Evolutionary conservation across 2,113 vertebrate species (phyloP), one percentile per base, ranked within the genome.

Genomic region (Regulus satrapa): DNA sequence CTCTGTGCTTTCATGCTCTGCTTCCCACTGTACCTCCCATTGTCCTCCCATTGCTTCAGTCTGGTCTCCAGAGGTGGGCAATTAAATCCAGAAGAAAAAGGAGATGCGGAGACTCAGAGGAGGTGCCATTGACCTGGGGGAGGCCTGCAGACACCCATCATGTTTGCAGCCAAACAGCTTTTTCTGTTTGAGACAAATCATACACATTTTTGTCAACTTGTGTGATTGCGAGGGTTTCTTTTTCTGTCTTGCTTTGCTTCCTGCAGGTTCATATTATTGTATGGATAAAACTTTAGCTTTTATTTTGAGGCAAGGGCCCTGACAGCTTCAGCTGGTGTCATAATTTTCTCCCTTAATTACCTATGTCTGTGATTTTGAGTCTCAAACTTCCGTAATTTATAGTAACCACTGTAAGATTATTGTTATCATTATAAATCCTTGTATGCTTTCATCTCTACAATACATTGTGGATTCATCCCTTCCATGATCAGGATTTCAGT

Each of bases 1-100:
- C 19, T 79, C 32, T 84, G 12, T n/a, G 19, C 15, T 89, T 74
- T 61, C 26, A n/a, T 0, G 0, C 1, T 2, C 5, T 45, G 8
- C 8, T 34, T 74, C 24, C n/a, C 14, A 4, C 11, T 28, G 1
- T 21, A 18, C 5, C 24, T 80, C 8, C 18, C 5, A 6, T 10
- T 41, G 14, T 2, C 34, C 5, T 31, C 26, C 28, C 36, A 12
- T 24, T 77, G 10, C 15, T 43, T 14, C 18, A 38, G 5, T 28
- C 12, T 51, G 14, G 9, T 40, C 25, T 54, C 59, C 26, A 34
- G n/a, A 38, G 7, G 14, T 32, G 12, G 14, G 13, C 14, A n/a
- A 21, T 23, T 61, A 69, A 56, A 54, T 26, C 3, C 32, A 63
- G 55, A 66, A 80, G 24, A 5, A 84, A 21, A 18, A 80, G 19